Base-by-base conservation (phyloP, 2,888 invertebrate species). In the Bombylius major region DNA sequence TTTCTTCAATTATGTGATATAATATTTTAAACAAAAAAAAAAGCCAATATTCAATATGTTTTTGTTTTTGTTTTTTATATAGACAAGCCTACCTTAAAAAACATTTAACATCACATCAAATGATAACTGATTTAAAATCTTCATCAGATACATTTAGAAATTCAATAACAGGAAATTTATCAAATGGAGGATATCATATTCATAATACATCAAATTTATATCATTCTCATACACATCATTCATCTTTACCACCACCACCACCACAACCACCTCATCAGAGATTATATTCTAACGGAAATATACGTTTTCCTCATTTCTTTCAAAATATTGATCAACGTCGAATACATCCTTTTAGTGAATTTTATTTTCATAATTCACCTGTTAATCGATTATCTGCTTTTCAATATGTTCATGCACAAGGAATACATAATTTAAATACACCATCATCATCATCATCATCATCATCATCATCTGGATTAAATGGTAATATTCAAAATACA, bases 41-140 rank as follows among this genome's bases (percentile, higher is more conserved):
- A 39, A 36, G 8, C 1, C 6, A 36, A 36, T 36, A 42, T 42
- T 8, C 6, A 36, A 36, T 36, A 42, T 42, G 5, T 42, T 42
- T 48, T 48, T 32, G 6, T 11, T n/a, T 48, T 13, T 53, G n/a
- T n/a, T n/a, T n/a, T n/a, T 4, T 36, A 60, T 60, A 12, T 56
- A 74, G 74, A 50, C 70, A 72, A 56, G 71, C 73, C 14, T 82
- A 82, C 61, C 65, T 82, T 4, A 78, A 78, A 65, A 82, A 82
- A 62, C 73, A 73, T 58, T 65, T 70, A 51, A 65, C 66, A 13
- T 73, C 72, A 4, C 73, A 73, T 62, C 70, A 73, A 59, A 68
- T 72, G 66, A 54, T 72, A 47, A 69, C 73, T 36, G 71, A 69
- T 59, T 65, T 73, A 0, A 70, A 70, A 57, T 63, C 63, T 1